Evolutionary conservation across 2,113 vertebrate species (phyloP).

Genomic region (Psophia crepitans): DNA sequence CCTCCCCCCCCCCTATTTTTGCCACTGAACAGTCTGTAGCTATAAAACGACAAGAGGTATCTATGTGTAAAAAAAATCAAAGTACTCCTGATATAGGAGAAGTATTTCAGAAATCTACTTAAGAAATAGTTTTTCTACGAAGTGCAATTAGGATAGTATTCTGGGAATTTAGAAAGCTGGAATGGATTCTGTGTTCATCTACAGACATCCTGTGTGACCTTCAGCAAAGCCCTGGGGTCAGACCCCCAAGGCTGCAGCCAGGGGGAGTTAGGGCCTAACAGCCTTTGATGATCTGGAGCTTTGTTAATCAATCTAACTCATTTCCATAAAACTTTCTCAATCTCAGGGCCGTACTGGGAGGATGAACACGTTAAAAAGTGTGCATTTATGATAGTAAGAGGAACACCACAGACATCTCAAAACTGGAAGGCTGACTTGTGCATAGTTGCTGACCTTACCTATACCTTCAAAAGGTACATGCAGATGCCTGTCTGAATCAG

Average conservation of each 20-base stretch:
- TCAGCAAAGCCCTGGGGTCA: background rate
- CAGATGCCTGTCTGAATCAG: background rate
- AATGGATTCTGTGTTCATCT: background rate
- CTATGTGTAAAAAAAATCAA: background rate
- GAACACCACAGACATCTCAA: background rate
- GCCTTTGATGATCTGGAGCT: background rate
- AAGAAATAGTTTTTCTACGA: background rate
- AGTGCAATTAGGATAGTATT: background rate
- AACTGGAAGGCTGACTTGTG: background rate
- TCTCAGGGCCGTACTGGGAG: background rate
- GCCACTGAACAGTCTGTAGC: fast-evolving
- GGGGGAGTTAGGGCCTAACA: background rate
- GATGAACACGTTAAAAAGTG: background rate
- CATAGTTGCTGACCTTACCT: background rate
- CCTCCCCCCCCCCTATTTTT: background rate
- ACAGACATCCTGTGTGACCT: background rate
- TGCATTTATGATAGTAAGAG: background rate
- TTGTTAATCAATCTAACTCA: background rate
- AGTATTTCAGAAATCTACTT: background rate
- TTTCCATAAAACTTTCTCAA: background rate
- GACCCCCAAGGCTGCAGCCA: background rate
- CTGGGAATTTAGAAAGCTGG: background rate
- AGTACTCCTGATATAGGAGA: background rate
- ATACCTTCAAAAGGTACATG: background rate
- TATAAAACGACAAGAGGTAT: background rate